A percentile compares a stretch with the other conserved stretches of the same genome.
Evolutionary conservation across 1,140 invertebrate genomes (phyloP).

Genomic region (Coenobita brevimanus): DNA sequence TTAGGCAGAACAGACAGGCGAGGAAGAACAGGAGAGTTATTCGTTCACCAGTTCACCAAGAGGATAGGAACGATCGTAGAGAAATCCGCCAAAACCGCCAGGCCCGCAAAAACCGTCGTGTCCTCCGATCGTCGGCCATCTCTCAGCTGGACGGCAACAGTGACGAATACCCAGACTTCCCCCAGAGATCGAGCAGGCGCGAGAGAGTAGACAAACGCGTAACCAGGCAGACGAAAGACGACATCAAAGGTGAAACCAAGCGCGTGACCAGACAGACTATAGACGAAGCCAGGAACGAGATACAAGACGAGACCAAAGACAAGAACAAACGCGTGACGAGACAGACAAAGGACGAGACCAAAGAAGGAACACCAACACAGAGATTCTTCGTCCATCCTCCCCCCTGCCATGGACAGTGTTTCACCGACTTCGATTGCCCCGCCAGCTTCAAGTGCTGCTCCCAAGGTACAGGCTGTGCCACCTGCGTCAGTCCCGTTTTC

Average conservation of each 20-base stretch:
- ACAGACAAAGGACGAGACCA: not conserved
- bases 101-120: not conserved
- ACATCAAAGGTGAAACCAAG: too few relatives aligned
- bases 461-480: too few relatives aligned
- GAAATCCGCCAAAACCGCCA: not conserved
- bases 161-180: not conserved
- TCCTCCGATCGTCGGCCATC: not conserved
- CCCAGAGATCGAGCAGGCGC: not conserved
- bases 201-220: not conserved
- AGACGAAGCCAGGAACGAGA: too few relatives aligned
- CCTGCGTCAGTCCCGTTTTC: too few relatives aligned
- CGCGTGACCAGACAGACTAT: too few relatives aligned
- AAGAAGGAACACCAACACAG: not conserved
- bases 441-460: constrained; percentile 57
- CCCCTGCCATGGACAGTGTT: constrained; percentile 46
- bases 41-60: not conserved
- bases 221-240: not conserved
- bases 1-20: too few relatives aligned
- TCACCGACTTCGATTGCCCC: constrained; percentile 55
- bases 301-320: too few relatives aligned
- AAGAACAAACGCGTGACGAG: constrained; percentile 2
- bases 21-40: not conserved
- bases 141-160: too few relatives aligned
- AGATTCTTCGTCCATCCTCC: constrained; percentile 39
- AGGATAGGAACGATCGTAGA: not conserved